Conservation (phyloP, 2,888 invertebrate species). For the Aromia moschata region DNA sequence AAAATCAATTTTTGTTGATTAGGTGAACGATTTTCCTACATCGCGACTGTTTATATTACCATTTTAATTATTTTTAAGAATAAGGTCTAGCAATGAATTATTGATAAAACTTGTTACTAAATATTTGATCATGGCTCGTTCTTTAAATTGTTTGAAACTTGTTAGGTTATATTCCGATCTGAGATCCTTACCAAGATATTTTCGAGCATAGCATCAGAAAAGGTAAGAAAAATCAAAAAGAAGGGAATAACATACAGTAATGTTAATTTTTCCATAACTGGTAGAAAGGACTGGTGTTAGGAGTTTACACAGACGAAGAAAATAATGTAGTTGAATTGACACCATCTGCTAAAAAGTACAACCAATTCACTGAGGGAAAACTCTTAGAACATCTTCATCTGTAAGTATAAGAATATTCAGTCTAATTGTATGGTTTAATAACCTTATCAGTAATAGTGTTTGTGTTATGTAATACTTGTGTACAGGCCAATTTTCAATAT, state of each 20-base stretch:
- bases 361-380: slow-evolving; percentile 63
- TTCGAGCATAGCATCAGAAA: slow-evolving; percentile 38
- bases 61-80: slow-evolving; percentile 1
- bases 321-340: slow-evolving; percentile 62
- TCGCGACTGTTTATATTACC: neutral
- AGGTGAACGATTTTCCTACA: slow-evolving; percentile 7
- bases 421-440: neutral
- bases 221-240: slow-evolving; percentile 34
- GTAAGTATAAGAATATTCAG: slow-evolving; percentile 61
- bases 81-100: neutral
- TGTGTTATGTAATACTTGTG: slow-evolving; percentile 8
- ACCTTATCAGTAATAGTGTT: neutral
- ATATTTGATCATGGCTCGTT: slow-evolving; percentile 33
- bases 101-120: too few species aligned
- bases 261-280: slow-evolving; percentile 5
- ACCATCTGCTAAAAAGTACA: slow-evolving; percentile 63
- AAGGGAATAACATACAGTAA: neutral
- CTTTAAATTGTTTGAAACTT: slow-evolving; percentile 44
- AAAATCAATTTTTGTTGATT: slow-evolving; percentile 11
- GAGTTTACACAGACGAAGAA: slow-evolving; percentile 64
- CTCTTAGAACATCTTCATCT: slow-evolving; percentile 63
- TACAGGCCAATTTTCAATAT: slow-evolving; percentile 17
- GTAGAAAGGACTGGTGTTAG: slow-evolving; percentile 68
- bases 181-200: slow-evolving; percentile 41
- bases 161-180: slow-evolving; percentile 51